Evolutionary conservation across 1,140 invertebrate genomes (phyloP).

Genomic region (Drosophila punjabiensis): DNA sequence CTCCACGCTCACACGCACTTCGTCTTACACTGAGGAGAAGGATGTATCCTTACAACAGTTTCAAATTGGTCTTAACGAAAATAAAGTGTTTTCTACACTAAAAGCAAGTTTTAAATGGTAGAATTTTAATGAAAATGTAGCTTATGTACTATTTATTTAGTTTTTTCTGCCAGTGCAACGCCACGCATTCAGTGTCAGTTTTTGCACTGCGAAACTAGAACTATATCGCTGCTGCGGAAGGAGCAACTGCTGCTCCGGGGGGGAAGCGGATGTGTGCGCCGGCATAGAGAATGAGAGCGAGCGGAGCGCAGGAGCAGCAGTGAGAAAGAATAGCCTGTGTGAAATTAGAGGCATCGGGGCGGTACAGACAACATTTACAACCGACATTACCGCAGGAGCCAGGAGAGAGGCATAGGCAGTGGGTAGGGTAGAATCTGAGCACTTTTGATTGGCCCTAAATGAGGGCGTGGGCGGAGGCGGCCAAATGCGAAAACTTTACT

Average conservation of each 20-base stretch:
- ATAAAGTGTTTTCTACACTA: no score
- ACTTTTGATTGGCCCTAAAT: conserved; percentile 72
- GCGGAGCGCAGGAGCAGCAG: not conserved
- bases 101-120: not conserved
- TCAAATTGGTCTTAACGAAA: no score
- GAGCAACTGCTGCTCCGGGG: conserved; percentile 53
- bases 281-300: not conserved
- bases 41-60: not conserved
- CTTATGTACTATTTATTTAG: not conserved
- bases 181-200: conserved; percentile 46
- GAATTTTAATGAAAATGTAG: no score
- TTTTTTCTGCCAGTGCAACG: not conserved
- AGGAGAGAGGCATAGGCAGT: not conserved
- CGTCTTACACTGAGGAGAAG: conserved; percentile 7
- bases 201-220: conserved; percentile 60
- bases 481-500: conserved; percentile 76
- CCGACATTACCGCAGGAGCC: conserved; percentile 61
- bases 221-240: conserved; percentile 39
- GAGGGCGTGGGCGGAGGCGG: conserved; percentile 26
- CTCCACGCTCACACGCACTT: conserved; percentile 13
- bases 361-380: conserved; percentile 58
- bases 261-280: conserved; percentile 65
- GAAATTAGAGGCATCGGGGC: conserved; percentile 37
- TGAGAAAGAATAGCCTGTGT: conserved; percentile 20
- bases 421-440: conserved; percentile 13